These are phyloP conservation scores for Lamprotornis superbus DNA, from an alignment of 2,113 vertebrate genomes.

Conservation along the genomic window DNA sequence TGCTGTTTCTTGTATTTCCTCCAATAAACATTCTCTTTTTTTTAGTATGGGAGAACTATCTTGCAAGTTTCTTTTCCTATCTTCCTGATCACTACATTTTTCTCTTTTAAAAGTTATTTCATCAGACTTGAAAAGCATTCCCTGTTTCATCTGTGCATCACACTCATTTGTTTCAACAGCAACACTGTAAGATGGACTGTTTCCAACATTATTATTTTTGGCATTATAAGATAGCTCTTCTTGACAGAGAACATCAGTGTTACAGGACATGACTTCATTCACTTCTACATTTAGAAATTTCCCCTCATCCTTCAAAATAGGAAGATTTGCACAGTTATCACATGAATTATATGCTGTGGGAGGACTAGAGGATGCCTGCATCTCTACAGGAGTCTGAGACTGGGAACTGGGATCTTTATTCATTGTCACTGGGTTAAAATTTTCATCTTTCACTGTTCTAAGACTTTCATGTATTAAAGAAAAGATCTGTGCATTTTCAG, in stretches of 20 bases:
- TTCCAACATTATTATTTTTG: conserved; percentile 68
- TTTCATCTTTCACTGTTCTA: conserved; percentile 61
- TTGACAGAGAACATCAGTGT: conserved; percentile 49
- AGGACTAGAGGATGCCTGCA: conserved; percentile 73
- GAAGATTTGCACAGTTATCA: conserved; percentile 10
- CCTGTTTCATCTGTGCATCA: background rate
- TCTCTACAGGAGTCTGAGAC: conserved; percentile 46
- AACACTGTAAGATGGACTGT: background rate
- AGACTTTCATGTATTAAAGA: conserved; percentile 56
- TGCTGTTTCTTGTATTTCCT: background rate
- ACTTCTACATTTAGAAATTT: conserved; percentile 33
- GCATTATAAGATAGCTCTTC: conserved; percentile 68
- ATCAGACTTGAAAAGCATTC: background rate
- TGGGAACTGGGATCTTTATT: conserved; percentile 16
- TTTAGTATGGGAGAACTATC: background rate
- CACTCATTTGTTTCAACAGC: background rate
- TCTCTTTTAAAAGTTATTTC: background rate
- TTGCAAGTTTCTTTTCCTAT: background rate
- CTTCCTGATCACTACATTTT: background rate
- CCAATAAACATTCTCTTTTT: background rate
- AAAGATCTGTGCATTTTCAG: conserved; percentile 35
- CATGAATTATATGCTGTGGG: conserved; percentile 54
- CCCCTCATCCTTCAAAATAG: conserved; percentile 52
- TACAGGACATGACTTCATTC: conserved; percentile 68
- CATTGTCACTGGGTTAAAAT: conserved; percentile 35